These are phyloP conservation scores for Petrolisthes cinctipes DNA, from an alignment of 2,888 invertebrate species.

Conservation along the genomic window DNA sequence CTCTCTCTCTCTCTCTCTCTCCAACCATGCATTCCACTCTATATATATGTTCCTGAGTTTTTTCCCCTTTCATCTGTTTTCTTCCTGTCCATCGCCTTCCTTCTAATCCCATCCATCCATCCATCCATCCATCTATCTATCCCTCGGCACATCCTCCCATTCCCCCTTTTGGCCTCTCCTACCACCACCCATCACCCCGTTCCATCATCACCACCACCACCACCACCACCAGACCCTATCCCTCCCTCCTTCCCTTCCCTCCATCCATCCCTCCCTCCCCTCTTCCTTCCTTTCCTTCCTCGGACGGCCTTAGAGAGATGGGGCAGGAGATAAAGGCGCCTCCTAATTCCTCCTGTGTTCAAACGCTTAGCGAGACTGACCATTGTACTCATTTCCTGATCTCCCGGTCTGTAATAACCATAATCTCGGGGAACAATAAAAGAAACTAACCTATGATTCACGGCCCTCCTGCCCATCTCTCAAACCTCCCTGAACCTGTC, in stretches of 20 bases:
- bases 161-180: neutral
- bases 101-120: neutral
- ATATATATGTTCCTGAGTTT: neutral
- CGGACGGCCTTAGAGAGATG: neutral
- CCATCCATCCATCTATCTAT: neutral
- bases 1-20: neutral
- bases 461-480: neutral
- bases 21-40: neutral
- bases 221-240: neutral
- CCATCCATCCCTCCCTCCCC: neutral
- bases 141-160: neutral
- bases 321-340: constrained; percentile 19
- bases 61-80: neutral
- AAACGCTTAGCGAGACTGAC: constrained; percentile 51
- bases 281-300: neutral
- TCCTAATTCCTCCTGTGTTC: constrained; percentile 50
- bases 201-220: neutral
- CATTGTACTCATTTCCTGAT: constrained; percentile 40
- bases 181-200: neutral
- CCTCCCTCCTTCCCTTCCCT: neutral
- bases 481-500: neutral
- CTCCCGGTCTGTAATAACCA: constrained; percentile 40
- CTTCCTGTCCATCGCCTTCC: no score
- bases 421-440: constrained; percentile 44
- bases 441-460: constrained; percentile 48